Conservation (phyloP, 2,113 vertebrate species). For the Platanista minor region DNA sequence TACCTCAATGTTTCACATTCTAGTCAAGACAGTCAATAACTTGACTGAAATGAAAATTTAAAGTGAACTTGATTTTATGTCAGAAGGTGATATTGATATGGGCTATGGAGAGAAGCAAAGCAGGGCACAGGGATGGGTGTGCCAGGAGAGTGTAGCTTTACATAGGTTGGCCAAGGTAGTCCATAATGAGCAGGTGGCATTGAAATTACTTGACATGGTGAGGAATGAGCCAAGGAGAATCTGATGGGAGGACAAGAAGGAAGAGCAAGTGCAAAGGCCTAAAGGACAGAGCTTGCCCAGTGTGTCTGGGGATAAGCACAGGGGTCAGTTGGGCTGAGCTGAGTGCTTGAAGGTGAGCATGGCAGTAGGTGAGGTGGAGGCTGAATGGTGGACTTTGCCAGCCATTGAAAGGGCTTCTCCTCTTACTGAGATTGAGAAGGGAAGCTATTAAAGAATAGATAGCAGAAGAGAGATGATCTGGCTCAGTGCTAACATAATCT, state of each 20-base stretch:
- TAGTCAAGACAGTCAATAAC: not conserved
- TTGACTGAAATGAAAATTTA: not conserved
- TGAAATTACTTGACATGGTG: not conserved
- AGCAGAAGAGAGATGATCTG: not conserved
- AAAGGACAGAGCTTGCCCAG: not conserved
- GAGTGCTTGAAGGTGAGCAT: not conserved
- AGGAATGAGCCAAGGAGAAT: not conserved
- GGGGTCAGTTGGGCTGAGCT: not conserved
- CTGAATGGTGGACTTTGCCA: not conserved
- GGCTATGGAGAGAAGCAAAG: not conserved
- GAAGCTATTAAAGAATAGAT: not conserved
- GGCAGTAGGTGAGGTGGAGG: not conserved
- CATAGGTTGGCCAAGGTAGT: rapidly evolving
- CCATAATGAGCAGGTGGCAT: not conserved
- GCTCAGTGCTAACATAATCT: not conserved
- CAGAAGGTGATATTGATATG: not conserved
- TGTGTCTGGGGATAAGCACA: not conserved
- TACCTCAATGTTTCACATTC: not conserved
- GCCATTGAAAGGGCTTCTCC: not conserved
- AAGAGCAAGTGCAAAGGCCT: not conserved
- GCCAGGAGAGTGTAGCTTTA: not conserved
- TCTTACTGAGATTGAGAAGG: not conserved
- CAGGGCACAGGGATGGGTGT: too few relatives aligned
- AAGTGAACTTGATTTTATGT: too few relatives aligned
- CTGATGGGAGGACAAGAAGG: not conserved